Base-by-base conservation (phyloP, 1,140 invertebrate genomes). In the Neodiprion pinetum region DNA sequence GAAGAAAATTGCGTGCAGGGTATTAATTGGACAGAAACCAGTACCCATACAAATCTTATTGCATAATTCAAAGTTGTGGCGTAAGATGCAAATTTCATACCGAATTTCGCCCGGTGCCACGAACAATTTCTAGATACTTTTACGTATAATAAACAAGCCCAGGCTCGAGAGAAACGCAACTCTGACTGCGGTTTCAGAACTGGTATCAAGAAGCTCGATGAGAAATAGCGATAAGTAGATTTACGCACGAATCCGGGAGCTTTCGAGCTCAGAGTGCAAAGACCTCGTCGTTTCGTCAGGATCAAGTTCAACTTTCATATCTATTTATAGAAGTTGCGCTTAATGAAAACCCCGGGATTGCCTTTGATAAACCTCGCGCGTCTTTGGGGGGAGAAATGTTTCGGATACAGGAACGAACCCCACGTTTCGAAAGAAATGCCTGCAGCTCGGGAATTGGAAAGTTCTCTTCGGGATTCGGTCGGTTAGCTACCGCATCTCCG, bases 301-400 rank as follows among this genome's bases (percentile, higher is more conserved):
- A 61, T 61, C 53, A 61, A 61, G 53, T 61, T 61, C 53, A 61
- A 61, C 53, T 61, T 61, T 61, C 53, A 9, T 14, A 61, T 61
- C 53, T 61, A 61, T 61, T 61, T 61, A 61, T 61, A 61, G 53
- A 61, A 61, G 28, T 40, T 5, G 28, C 28, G 28, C 5, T 2
- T 3, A 40, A 40, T 40, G 28, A 40, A 40, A 40, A 40, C 1
- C 28, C 28, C 1, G 28, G 2, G 2, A 40, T 40, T 40, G 28
- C 28, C 28, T 21, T 21, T 21, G 0, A 21, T 53, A 1, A 10
- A 11, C 10, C n/a, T 2, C 50, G 17, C 50, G 50, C 2, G 1
- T 53, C n/a, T 53, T 53, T 53, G 50, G n/a, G 50, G 50, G 50
- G n/a, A 14, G 50, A 53, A 53, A 53, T 53, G 50, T 11, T 53